Evolutionary conservation across 2,888 invertebrate species (phyloP).

Genomic region (Tuta absoluta): DNA sequence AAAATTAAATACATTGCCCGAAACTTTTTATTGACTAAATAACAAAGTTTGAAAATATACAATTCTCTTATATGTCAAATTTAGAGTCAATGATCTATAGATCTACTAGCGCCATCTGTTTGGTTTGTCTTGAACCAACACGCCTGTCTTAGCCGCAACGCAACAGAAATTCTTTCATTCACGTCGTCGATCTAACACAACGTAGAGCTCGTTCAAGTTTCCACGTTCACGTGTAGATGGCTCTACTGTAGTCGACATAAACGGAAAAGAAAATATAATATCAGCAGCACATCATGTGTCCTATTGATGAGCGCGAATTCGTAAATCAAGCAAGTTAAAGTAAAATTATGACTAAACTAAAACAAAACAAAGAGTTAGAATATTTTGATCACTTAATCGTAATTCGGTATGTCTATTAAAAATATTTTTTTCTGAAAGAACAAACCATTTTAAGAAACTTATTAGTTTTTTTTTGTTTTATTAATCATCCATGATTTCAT

Average conservation of each 20-base stretch:
- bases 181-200: neutral
- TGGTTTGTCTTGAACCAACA: neutral
- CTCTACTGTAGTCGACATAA: neutral
- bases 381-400: no score
- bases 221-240: neutral
- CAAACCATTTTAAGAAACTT: no score
- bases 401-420: no score
- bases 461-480: no score
- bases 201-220: neutral
- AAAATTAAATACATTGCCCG: neutral
- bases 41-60: neutral
- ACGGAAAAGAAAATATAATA: neutral
- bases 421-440: no score
- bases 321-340: no score
- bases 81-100: conserved; percentile 2
- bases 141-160: neutral
- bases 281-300: neutral
- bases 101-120: neutral
- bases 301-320: no score
- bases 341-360: no score
- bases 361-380: no score
- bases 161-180: neutral
- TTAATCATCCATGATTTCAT: no score
- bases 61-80: neutral
- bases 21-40: neutral